Evolutionary conservation across 2,113 vertebrate species (phyloP).

Genomic region (Thymallus thymallus): DNA sequence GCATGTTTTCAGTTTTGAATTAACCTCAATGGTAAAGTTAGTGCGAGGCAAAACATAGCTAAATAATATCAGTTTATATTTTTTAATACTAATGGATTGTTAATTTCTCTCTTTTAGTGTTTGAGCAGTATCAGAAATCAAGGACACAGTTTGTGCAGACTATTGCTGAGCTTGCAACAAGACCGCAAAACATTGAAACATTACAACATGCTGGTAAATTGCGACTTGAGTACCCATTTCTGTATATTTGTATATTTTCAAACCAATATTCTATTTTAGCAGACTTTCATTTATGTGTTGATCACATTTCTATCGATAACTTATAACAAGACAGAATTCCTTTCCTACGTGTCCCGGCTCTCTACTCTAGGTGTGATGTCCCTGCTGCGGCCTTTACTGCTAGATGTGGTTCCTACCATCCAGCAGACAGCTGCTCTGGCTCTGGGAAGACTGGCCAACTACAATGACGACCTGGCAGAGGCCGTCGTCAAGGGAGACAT

Average conservation of each 20-base stretch:
- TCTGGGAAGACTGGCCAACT: constrained; percentile 87
- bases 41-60: background rate
- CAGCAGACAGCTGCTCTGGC: constrained; percentile 89
- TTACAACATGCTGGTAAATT: constrained; percentile 80
- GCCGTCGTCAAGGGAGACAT: constrained; percentile 85
- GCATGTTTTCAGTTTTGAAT: background rate
- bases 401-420: constrained; percentile 86
- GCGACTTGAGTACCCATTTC: background rate
- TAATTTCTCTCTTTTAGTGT: constrained; percentile 64
- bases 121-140: constrained; percentile 85
- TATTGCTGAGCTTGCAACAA: constrained; percentile 79
- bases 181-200: constrained; percentile 81
- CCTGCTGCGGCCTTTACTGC: constrained; percentile 85
- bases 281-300: background rate
- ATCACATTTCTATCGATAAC: background rate
- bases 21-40: background rate
- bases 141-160: constrained; percentile 84
- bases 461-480: constrained; percentile 85
- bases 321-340: too few species aligned
- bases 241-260: too few species aligned
- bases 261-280: too few species aligned
- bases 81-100: background rate
- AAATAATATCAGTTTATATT: background rate
- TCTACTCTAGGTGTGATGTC: constrained; percentile 83
- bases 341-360: background rate